Conservation (phyloP, 2,888 invertebrate species). For the Chymomyza fuscimana region DNA sequence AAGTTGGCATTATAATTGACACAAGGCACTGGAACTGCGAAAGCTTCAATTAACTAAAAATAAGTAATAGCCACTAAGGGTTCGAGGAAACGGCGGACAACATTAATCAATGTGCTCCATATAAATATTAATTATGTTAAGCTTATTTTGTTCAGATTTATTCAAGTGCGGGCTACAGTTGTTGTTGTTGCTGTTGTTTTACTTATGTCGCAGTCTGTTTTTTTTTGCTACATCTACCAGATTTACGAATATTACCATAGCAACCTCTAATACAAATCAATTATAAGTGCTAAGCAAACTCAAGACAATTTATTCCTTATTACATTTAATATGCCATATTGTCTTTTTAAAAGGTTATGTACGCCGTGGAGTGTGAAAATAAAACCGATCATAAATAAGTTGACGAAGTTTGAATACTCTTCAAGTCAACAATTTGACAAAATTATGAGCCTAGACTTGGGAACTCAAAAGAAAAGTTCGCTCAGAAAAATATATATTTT, state of each 20-base stretch:
- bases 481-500: no score
- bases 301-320: slow-evolving; percentile 6
- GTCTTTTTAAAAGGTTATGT: not conserved
- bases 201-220: not conserved
- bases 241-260: not conserved
- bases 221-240: no score
- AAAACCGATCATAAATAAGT: no score
- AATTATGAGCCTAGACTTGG: no score
- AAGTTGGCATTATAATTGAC: slow-evolving; percentile 42
- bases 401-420: no score
- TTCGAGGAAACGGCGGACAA: not conserved
- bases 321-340: not conserved
- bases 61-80: slow-evolving; percentile 21
- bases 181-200: not conserved
- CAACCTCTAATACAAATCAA: not conserved
- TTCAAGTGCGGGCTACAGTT: not conserved
- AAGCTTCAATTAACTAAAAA: slow-evolving; percentile 59
- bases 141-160: not conserved
- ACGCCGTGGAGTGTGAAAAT: not conserved
- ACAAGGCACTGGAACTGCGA: slow-evolving; percentile 19
- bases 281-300: not conserved
- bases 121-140: slow-evolving; percentile 31
- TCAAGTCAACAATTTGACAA: no score
- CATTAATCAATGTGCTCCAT: slow-evolving; percentile 7
- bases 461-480: no score